Evolutionary conservation across 92 coral and sea anemone genomes (phyloP), one percentile per base, ranked within the genome.

Genomic region (Heteractis magnifica): DNA sequence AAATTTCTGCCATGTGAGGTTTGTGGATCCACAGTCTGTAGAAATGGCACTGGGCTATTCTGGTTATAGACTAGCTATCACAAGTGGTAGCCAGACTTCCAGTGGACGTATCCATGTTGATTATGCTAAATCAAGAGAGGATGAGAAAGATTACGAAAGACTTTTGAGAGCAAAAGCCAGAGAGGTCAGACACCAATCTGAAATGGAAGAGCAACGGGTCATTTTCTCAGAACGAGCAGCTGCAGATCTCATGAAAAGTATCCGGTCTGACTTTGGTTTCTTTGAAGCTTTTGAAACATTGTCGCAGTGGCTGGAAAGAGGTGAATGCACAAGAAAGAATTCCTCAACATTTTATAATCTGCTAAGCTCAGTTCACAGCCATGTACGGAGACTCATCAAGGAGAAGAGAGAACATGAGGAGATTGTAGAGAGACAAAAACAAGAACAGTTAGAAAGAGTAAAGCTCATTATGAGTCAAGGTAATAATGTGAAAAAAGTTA

Each of bases 341-440:
- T 90, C 89, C 16, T 78, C 86, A 60, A 92, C 89, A 44, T 93
- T 93, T 23, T 92, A 93, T 80, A 76, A 92, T 21, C 71, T 93
- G 18, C 89, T 93, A 6, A 92, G 81, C 77, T 82, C 93, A 12
- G 83, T 85, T 53, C 90, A 93, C 73, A 87, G 87, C 11, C 94
- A 91, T 65, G 84, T 89, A 82, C 91, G 90, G 77, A 81, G 95
- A 55, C 82, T 93, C 34, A 86, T 87, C 4, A 89, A 70, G 51
- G 94, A 88, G 83, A 92, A 92, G 77, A 92, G 86, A 70, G 98
- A 93, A n/a, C 94, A 93, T 78, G 95, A 89, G 49, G 87, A 87
- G 76, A 90, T 80, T 64, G 98, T 93, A 10, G 88, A 91, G 86
- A 87, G 79, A 49, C 94, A 93, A 82, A 92, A 84, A 60, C 82